Conservation (phyloP, 2,113 vertebrate genomes). For the Catharus minimus region DNA sequence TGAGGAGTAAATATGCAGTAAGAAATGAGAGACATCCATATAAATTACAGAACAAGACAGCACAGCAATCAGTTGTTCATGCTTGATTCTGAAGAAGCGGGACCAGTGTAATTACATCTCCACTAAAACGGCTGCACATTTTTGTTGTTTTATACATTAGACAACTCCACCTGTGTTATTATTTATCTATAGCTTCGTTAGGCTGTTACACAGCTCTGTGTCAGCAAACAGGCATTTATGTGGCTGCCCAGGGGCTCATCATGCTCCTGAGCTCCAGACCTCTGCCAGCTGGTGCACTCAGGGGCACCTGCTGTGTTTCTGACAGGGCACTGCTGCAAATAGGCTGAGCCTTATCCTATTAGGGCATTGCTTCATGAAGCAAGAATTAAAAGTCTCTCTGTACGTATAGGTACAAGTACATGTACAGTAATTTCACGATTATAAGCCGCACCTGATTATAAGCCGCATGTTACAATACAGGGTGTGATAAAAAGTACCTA, state of each 20-base stretch:
- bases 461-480: too few relatives aligned
- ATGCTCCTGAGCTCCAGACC: background rate
- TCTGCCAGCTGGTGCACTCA: background rate
- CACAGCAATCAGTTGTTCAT: background rate
- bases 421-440: too few relatives aligned
- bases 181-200: background rate
- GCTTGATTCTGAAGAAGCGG: rapidly evolving
- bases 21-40: background rate
- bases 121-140: background rate
- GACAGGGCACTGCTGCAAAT: background rate
- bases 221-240: background rate
- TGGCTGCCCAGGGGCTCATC: background rate
- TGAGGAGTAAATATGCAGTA: background rate
- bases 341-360: background rate
- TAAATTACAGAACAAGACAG: background rate
- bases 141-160: background rate
- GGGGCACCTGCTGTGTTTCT: background rate
- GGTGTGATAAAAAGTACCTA: too few relatives aligned
- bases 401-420: rapidly evolving
- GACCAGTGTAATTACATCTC: background rate
- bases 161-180: background rate
- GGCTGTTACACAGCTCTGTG: background rate
- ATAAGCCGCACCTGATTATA: too few relatives aligned
- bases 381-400: background rate
- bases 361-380: background rate